phyloP scores from a whole-genome alignment of 2,888 invertebrate species.

The Blastobasis adustella region DNA sequence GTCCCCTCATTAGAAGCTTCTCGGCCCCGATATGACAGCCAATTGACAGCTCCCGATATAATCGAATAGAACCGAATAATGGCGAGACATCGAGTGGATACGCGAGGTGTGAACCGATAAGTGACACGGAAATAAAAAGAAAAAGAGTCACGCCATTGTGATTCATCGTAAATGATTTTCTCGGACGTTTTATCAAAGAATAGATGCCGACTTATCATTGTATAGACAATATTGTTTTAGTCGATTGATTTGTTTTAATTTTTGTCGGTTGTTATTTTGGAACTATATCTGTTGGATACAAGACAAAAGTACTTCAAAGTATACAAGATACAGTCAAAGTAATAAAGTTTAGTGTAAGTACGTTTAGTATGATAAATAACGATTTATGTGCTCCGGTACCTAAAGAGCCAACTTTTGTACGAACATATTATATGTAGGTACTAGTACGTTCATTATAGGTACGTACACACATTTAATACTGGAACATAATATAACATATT shows the following conservation, averaged over 20 bases:
- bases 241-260: background rate
- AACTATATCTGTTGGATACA: background rate
- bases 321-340: too few relatives aligned
- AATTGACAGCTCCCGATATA: constrained; percentile 58
- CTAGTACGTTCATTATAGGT: too few relatives aligned
- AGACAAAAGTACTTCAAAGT: too few relatives aligned
- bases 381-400: too few relatives aligned
- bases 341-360: too few relatives aligned
- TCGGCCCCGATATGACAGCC: constrained; percentile 62
- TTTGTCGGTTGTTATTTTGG: background rate
- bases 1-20: constrained; percentile 51
- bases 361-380: too few relatives aligned
- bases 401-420: too few relatives aligned
- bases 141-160: background rate
- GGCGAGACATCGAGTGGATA: constrained; percentile 19
- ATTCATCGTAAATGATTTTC: background rate
- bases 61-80: constrained; percentile 43
- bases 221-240: background rate
- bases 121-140: constrained; percentile 1
- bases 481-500: too few relatives aligned
- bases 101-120: constrained; percentile 26
- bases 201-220: too few relatives aligned
- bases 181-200: too few relatives aligned
- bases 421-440: too few relatives aligned
- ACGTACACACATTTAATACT: too few relatives aligned